phyloP scores from a whole-genome alignment of 1,140 invertebrate genomes.

The Heliconius congener region DNA sequence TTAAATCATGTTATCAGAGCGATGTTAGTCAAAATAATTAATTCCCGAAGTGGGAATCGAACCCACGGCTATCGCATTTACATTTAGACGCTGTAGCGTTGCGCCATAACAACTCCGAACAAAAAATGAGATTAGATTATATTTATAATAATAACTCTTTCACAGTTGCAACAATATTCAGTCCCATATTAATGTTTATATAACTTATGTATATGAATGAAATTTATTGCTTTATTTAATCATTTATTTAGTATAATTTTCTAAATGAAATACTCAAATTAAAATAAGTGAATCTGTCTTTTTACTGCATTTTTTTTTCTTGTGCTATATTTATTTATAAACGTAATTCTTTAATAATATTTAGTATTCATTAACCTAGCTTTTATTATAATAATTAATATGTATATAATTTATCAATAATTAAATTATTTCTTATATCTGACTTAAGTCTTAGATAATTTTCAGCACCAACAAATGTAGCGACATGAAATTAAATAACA shows the following conservation, averaged over 20 bases:
- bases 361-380: not conserved
- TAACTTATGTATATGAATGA: not conserved
- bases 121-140: not conserved
- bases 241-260: not conserved
- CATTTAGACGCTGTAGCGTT: too few relatives aligned
- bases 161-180: not conserved
- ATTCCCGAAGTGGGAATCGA: too few relatives aligned
- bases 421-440: not conserved
- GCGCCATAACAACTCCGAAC: too few relatives aligned
- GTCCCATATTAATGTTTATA: not conserved
- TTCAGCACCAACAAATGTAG: conserved; percentile 12
- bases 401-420: not conserved
- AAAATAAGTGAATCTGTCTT: too few relatives aligned
- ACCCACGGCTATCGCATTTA: too few relatives aligned
- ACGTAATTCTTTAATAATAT: not conserved
- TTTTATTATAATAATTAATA: not conserved
- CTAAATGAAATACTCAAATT: too few relatives aligned
- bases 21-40: not conserved
- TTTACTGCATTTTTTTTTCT: not conserved
- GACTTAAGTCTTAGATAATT: not conserved
- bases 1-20: not conserved
- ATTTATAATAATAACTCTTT: not conserved
- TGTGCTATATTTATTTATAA: not conserved
- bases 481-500: conserved; percentile 27
- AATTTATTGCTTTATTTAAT: not conserved